phyloP scores from a whole-genome alignment of 2,113 vertebrate genomes.

The Emydura subglobosa region DNA sequence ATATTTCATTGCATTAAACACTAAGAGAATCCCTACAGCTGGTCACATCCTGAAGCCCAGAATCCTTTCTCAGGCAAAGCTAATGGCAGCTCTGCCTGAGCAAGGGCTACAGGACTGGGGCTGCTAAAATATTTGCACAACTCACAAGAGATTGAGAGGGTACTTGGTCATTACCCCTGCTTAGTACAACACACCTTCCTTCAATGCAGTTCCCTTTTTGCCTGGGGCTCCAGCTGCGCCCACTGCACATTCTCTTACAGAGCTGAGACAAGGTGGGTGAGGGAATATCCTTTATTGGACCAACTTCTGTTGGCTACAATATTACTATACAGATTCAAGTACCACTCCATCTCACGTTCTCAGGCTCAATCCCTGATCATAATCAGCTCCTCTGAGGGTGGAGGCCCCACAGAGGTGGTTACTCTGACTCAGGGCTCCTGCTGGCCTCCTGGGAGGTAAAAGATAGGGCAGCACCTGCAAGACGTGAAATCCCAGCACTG shows the following conservation, averaged over 20 bases:
- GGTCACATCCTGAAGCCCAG: not conserved
- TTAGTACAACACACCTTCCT: not conserved
- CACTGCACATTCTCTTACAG: not conserved
- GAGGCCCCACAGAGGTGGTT: too few relatives aligned
- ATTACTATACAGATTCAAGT: not conserved
- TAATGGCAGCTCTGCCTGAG: not conserved
- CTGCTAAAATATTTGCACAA: not conserved
- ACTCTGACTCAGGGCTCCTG: not conserved
- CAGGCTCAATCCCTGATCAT: not conserved
- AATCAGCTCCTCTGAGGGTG: not conserved
- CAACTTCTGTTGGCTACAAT: not conserved
- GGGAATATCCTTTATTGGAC: not conserved
- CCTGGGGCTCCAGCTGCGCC: not conserved
- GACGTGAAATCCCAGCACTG: not conserved
- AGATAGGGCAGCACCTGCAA: not conserved
- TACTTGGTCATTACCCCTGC: not conserved
- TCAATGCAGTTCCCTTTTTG: not conserved
- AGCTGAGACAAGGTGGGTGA: not conserved
- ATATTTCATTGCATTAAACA: not conserved
- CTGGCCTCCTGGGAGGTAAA: not conserved
- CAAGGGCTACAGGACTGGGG: not conserved
- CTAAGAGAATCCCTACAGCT: rapidly evolving
- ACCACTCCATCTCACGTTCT: not conserved
- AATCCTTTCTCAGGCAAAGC: not conserved
- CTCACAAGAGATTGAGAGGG: not conserved